Evolutionary conservation across 2,888 invertebrate genomes (phyloP).

Genomic region (Caenorhabditis sp.): DNA sequence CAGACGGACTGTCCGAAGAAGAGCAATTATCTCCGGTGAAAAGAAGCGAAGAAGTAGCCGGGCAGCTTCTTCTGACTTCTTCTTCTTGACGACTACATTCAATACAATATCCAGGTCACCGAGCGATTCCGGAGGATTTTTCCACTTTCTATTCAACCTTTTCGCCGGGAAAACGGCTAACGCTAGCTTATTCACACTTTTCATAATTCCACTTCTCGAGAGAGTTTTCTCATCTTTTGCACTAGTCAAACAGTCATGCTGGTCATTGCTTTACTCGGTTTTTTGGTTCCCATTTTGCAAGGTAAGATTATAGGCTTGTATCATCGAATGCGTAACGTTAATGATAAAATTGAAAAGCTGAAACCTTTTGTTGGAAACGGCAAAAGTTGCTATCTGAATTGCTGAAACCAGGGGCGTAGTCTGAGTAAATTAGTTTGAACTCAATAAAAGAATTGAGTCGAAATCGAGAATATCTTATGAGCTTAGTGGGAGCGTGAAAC

Average conservation of each 20-base stretch:
- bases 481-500: too few relatives aligned
- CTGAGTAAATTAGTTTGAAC: too few relatives aligned
- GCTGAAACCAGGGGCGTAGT: too few relatives aligned
- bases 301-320: too few relatives aligned
- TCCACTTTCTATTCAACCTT: slow-evolving; percentile 60
- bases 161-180: slow-evolving; percentile 34
- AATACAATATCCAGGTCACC: slow-evolving; percentile 61
- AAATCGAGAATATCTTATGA: too few relatives aligned
- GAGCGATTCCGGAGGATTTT: slow-evolving; percentile 35
- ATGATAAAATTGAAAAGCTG: not conserved
- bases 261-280: slow-evolving; percentile 50
- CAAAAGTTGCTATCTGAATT: not conserved
- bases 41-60: slow-evolving; percentile 42
- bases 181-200: slow-evolving; percentile 47
- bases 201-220: slow-evolving; percentile 15
- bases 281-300: slow-evolving; percentile 52
- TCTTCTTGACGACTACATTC: slow-evolving; percentile 41
- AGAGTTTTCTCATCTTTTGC: not conserved
- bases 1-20: slow-evolving; percentile 21
- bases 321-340: too few relatives aligned
- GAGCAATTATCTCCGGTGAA: slow-evolving; percentile 63
- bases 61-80: slow-evolving; percentile 40
- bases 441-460: too few relatives aligned
- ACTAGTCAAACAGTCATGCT: slow-evolving; percentile 38
- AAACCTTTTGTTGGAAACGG: too few relatives aligned